Conservation (phyloP, 2,888 invertebrate genomes). For the Melanotus villosus region DNA sequence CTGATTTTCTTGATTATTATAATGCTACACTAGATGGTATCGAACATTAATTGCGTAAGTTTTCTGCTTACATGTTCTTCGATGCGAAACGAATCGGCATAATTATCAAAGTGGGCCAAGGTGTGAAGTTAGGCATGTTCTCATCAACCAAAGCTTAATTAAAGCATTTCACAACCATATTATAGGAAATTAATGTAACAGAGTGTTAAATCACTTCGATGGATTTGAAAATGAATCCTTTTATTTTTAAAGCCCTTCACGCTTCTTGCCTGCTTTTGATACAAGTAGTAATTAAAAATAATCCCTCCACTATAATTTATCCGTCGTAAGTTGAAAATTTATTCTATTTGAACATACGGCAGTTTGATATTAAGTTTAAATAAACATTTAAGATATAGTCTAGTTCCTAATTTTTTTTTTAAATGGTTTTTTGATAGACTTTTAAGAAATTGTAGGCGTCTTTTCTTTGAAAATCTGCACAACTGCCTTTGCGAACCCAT, state of each 20-base stretch:
- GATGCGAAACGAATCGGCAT: conserved; percentile 45
- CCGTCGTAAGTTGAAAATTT: no score
- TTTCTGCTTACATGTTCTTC: conserved; percentile 32
- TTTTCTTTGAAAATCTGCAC: no score
- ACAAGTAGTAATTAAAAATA: no score
- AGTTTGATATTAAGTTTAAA: no score
- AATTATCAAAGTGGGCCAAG: conserved; percentile 51
- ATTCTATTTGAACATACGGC: no score
- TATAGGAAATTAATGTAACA: conserved; percentile 41
- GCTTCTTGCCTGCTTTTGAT: no score
- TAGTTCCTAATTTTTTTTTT: no score
- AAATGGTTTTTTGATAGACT: no score
- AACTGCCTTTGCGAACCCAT: neutral
- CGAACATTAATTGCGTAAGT: conserved; percentile 39
- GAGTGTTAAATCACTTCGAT: conserved; percentile 21
- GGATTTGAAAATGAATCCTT: neutral
- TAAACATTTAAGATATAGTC: no score
- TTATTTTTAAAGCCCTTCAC: neutral
- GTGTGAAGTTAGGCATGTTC: conserved; percentile 38
- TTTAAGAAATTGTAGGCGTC: no score
- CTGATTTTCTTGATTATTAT: conserved; percentile 21
- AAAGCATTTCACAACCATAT: conserved; percentile 51
- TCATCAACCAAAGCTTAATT: conserved; percentile 43
- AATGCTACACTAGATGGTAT: conserved; percentile 33
- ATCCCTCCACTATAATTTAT: no score